phyloP scores from a whole-genome alignment of 2,113 vertebrate species.

The Gobius niger region DNA sequence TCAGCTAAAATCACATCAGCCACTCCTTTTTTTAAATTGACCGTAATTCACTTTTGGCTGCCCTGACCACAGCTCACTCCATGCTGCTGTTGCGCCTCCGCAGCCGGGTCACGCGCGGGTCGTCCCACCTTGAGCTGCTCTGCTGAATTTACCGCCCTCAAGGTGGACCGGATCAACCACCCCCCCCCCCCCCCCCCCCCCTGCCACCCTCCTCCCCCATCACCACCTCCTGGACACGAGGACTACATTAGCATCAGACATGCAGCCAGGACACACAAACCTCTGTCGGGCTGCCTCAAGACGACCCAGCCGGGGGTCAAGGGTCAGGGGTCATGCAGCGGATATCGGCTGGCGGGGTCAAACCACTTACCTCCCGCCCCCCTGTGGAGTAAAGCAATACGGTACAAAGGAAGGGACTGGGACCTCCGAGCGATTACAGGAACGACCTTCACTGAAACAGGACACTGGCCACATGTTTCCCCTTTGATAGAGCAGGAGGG shows the following conservation, averaged over 20 bases:
- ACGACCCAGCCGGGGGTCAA: constrained; percentile 45
- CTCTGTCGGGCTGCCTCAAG: constrained; percentile 52
- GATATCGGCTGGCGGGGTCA: constrained; percentile 33
- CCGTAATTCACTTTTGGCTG: neutral
- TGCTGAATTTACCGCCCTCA: constrained; percentile 57
- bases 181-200: constrained; percentile 18
- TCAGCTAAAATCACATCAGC: constrained; percentile 1
- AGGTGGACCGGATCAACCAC: constrained; percentile 46
- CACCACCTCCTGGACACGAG: constrained; percentile 36
- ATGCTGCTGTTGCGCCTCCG: constrained; percentile 20
- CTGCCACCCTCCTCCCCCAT: neutral
- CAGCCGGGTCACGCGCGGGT: constrained; percentile 47
- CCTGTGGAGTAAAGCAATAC: constrained; percentile 28
- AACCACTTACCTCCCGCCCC: constrained; percentile 45
- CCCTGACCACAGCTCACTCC: constrained; percentile 20
- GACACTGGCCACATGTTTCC: constrained; percentile 63
- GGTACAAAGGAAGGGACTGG: constrained; percentile 11
- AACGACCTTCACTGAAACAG: constrained; percentile 59
- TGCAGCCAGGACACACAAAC: constrained; percentile 49
- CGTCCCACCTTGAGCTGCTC: constrained; percentile 64
- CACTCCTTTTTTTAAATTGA: neutral
- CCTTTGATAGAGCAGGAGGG: constrained; percentile 56
- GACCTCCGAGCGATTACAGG: constrained; percentile 35
- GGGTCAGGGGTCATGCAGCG: constrained; percentile 59
- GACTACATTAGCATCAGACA: constrained; percentile 59